Evolutionary conservation across 2,113 vertebrate genomes (phyloP).

Genomic region (Dasypus novemcinctus): DNA sequence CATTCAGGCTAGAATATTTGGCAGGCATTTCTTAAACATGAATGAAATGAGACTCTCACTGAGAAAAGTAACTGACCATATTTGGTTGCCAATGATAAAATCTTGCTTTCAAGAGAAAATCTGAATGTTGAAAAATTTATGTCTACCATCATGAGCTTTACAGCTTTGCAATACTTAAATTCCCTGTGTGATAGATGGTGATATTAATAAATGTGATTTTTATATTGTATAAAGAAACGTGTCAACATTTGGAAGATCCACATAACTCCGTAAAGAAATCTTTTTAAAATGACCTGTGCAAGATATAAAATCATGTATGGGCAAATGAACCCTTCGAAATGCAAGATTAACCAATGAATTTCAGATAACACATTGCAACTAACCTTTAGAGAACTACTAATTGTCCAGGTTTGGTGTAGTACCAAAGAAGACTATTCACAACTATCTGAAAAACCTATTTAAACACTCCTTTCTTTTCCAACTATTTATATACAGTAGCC

Average conservation of each 20-base stretch:
- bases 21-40: not conserved
- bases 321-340: not conserved
- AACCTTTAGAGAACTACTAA: not conserved
- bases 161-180: not conserved
- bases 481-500: not conserved
- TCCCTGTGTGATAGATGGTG: not conserved
- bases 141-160: not conserved
- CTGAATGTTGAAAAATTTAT: not conserved
- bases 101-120: slow-evolving; percentile 3
- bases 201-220: not conserved
- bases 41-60: not conserved
- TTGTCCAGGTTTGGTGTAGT: not conserved
- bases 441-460: not conserved
- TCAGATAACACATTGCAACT: not conserved
- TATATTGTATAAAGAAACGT: not conserved
- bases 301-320: not conserved
- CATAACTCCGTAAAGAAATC: not conserved
- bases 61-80: not conserved
- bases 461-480: not conserved
- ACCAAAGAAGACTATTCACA: not conserved
- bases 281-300: not conserved
- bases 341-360: not conserved
- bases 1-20: not conserved
- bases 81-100: not conserved
- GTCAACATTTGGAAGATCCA: not conserved